Evolutionary conservation across 2,888 invertebrate species (phyloP).

Genomic region (Temnothorax ravouxi): DNA sequence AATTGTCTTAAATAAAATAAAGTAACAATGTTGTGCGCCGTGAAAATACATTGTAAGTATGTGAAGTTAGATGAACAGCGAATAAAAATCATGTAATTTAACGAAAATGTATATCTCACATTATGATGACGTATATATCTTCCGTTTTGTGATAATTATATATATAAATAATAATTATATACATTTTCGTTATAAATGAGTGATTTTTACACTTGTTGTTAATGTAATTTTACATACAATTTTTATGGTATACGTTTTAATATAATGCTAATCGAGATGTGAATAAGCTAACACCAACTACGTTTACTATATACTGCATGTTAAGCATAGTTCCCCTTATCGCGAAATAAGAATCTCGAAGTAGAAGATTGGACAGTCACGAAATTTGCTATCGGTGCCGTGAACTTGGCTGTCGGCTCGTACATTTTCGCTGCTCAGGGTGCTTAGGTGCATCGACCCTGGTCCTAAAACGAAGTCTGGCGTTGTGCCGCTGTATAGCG

Average conservation of each 20-base stretch:
- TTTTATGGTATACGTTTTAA: not conserved
- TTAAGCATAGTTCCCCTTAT: not conserved
- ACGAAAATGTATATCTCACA: not conserved
- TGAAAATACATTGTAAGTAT: not conserved
- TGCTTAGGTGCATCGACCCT: constrained; percentile 42
- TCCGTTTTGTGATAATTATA: not conserved
- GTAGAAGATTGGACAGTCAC: not conserved
- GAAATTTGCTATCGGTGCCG: not conserved
- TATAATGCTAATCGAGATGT: not conserved
- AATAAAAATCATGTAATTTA: not conserved
- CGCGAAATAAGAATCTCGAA: not conserved
- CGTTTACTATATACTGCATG: not conserved
- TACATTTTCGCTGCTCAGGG: not conserved
- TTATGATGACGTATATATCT: not conserved
- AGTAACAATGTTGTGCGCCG: not conserved
- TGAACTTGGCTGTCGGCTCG: constrained; percentile 35
- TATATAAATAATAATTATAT: not conserved
- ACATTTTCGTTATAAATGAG: not conserved
- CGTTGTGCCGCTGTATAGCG: constrained; percentile 34
- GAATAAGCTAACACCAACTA: not conserved
- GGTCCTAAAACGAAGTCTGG: constrained; percentile 45
- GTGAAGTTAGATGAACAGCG: not conserved
- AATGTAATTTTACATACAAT: not conserved
- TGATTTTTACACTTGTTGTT: not conserved
- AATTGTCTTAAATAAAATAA: not conserved